A percentile compares a stretch with the other conserved stretches of the same genome.
Evolutionary conservation across 2,888 invertebrate genomes (phyloP).

Genomic region (Siphlonurus alternatus): DNA sequence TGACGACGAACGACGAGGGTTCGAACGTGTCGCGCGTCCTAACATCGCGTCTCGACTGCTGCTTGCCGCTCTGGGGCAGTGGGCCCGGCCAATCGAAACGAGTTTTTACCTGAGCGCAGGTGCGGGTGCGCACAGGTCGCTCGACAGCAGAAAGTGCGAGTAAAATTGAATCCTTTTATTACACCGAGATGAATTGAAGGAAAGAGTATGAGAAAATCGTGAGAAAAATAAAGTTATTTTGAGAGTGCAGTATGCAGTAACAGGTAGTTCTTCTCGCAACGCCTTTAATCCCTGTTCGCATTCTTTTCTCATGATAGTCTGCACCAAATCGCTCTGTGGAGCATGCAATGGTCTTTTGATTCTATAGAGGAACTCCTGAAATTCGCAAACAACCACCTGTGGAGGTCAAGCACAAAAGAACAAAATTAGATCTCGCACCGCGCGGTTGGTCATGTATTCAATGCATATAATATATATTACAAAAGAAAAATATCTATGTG

Average conservation of each 20-base stretch:
- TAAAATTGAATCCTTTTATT: too few species aligned
- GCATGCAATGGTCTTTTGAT: too few species aligned
- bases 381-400: too few species aligned
- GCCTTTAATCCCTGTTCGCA: too few species aligned
- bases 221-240: not conserved
- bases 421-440: too few species aligned
- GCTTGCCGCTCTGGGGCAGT: not conserved
- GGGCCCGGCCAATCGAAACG: not conserved
- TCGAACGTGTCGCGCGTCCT: not conserved
- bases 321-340: too few species aligned
- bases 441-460: too few species aligned
- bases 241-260: not conserved
- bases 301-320: too few species aligned
- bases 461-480: too few species aligned
- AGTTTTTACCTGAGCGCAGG: not conserved
- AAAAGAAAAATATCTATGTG: too few species aligned
- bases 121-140: not conserved
- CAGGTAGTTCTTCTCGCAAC: not conserved
- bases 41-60: not conserved
- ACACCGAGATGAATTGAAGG: not conserved
- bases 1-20: not conserved
- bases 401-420: too few species aligned
- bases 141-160: not conserved
- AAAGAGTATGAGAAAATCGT: not conserved
- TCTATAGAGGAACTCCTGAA: too few species aligned